Evolutionary conservation across 2,113 vertebrate genomes (phyloP).

Genomic region (Actenoides hombroni): DNA sequence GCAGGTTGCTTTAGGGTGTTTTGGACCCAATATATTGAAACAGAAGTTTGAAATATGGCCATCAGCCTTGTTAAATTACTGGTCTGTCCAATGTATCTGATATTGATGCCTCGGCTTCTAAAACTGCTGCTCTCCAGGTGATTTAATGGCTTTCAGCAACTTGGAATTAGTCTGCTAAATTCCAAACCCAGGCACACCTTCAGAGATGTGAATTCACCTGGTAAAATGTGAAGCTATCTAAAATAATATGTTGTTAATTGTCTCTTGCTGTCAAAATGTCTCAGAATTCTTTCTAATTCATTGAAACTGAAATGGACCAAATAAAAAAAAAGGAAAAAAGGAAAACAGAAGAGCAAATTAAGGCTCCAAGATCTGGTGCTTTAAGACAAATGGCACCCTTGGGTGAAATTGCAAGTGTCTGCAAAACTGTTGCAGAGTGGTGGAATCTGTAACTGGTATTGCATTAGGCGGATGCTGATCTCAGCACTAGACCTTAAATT

Average conservation of each 20-base stretch:
- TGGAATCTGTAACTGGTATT: not conserved
- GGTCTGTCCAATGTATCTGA: not conserved
- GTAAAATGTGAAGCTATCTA: not conserved
- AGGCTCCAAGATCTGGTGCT: not conserved
- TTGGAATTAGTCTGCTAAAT: not conserved
- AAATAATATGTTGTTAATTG: not conserved
- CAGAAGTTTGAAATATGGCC: not conserved
- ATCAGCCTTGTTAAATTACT: not conserved
- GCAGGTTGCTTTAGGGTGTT: not conserved
- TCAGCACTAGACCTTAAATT: not conserved
- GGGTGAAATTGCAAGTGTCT: not conserved
- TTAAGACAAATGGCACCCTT: not conserved
- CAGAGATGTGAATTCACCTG: not conserved
- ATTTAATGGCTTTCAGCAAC: not conserved
- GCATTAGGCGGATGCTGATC: not conserved
- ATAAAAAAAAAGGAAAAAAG: no score
- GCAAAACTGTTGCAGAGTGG: not conserved
- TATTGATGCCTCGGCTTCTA: not conserved
- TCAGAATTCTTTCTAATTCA: not conserved
- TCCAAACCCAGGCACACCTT: not conserved
- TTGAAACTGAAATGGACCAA: not conserved
- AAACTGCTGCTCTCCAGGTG: not conserved
- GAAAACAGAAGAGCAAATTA: not conserved
- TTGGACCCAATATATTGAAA: not conserved
- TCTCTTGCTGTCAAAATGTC: not conserved